Evolutionary conservation across 2,888 invertebrate species (phyloP).

Genomic region (Xestia xanthographa): DNA sequence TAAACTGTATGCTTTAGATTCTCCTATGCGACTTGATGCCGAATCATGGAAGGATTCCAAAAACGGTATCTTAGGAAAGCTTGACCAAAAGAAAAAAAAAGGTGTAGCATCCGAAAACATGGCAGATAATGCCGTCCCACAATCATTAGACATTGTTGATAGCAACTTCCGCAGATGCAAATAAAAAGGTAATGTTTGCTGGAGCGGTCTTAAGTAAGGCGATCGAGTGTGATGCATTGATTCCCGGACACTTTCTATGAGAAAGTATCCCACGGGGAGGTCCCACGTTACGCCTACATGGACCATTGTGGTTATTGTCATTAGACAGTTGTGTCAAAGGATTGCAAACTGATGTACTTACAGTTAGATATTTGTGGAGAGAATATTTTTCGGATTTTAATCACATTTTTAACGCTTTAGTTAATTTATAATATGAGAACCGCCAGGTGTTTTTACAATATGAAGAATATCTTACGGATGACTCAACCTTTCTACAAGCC

Average conservation of each 20-base stretch:
- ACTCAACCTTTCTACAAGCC: neutral
- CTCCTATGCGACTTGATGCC: neutral
- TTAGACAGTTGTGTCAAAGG: slow-evolving; percentile 38
- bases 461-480: neutral
- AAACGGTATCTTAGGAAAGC: slow-evolving; percentile 3
- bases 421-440: neutral
- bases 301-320: slow-evolving; percentile 41
- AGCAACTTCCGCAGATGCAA: slow-evolving; percentile 63
- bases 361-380: neutral
- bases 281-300: slow-evolving; percentile 75
- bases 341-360: slow-evolving; percentile 38
- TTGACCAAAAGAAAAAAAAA: slow-evolving; percentile 7
- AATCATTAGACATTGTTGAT: slow-evolving; percentile 49
- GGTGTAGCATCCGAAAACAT: slow-evolving; percentile 27
- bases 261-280: slow-evolving; percentile 74
- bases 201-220: slow-evolving; percentile 66
- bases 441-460: neutral
- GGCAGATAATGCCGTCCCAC: slow-evolving; percentile 20
- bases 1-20: neutral
- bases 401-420: neutral
- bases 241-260: slow-evolving; percentile 72
- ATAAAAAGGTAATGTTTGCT: slow-evolving; percentile 63
- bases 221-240: slow-evolving; percentile 67
- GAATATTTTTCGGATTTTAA: slow-evolving; percentile 1
- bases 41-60: neutral